These are phyloP conservation scores for Eilema sororculum DNA, from an alignment of 2,888 invertebrate genomes.

Conservation along the genomic window DNA sequence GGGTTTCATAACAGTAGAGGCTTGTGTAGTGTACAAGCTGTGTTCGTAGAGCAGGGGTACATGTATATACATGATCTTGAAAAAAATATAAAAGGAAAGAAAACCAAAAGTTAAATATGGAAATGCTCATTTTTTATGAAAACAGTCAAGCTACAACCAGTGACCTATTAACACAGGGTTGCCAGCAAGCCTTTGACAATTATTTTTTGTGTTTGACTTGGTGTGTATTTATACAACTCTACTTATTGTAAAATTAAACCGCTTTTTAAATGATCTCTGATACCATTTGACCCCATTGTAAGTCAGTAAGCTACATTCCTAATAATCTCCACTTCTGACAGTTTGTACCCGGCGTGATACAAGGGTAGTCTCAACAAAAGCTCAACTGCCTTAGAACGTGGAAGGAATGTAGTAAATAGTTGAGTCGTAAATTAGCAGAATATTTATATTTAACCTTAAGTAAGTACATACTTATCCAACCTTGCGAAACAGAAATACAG, in stretches of 20 bases:
- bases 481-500: not conserved
- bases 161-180: constrained; percentile 30
- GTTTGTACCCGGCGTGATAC: no score
- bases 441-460: not conserved
- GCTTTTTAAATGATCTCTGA: not conserved
- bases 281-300: no score
- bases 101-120: constrained; percentile 28
- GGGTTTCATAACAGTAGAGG: not conserved
- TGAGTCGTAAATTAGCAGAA: not conserved
- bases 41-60: not conserved
- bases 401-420: no score
- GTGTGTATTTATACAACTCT: not conserved
- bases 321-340: no score
- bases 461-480: not conserved
- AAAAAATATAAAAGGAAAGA: constrained; percentile 18
- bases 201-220: not conserved
- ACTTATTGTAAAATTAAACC: not conserved
- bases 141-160: constrained; percentile 6
- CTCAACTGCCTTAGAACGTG: not conserved
- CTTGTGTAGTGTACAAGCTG: not conserved
- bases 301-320: no score
- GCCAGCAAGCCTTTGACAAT: constrained; percentile 5
- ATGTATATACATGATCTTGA: no score
- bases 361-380: not conserved
- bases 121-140: constrained; percentile 25